These are phyloP conservation scores for Pogonomyrmex barbatus DNA, from an alignment of 1,140 invertebrate genomes.

Conservation along the genomic window DNA sequence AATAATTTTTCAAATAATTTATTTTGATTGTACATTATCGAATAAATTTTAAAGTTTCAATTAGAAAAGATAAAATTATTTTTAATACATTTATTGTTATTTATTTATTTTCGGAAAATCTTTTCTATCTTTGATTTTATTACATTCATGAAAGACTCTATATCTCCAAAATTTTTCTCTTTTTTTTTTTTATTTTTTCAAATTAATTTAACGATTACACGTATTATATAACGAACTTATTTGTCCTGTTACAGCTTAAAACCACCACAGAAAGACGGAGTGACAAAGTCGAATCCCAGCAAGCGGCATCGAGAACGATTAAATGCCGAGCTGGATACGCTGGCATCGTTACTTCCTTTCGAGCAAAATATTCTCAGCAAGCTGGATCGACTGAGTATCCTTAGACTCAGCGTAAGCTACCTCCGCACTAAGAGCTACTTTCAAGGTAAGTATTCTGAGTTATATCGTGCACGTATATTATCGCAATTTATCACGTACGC, in stretches of 20 bases:
- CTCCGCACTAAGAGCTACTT: conserved; percentile 99
- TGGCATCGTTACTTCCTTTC: conserved; percentile 99
- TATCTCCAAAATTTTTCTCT: neutral
- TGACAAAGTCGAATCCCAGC: conserved; percentile 99
- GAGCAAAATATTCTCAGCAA: conserved; percentile 99
- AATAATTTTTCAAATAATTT: neutral
- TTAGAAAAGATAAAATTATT: neutral
- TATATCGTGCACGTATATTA: neutral
- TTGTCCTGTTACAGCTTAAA: conserved; percentile 92
- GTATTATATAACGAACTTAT: neutral
- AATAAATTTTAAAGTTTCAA: neutral
- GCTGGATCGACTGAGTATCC: conserved; percentile 98
- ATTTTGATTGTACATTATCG: too few species aligned
- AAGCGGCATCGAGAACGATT: conserved; percentile 98
- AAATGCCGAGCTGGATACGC: conserved; percentile 98
- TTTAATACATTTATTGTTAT: neutral
- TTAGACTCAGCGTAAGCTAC: conserved; percentile 98
- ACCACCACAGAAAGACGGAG: conserved; percentile 97
- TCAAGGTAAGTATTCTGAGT: conserved; percentile 90
- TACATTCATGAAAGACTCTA: neutral
- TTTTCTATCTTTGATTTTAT: neutral
- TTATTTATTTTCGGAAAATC: neutral
- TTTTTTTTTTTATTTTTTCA: neutral
- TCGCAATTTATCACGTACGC: neutral
- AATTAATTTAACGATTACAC: neutral